These are phyloP conservation scores for Pampus argenteus DNA, from an alignment of 2,797 vertebrate genomes.

Conservation along the genomic window DNA sequence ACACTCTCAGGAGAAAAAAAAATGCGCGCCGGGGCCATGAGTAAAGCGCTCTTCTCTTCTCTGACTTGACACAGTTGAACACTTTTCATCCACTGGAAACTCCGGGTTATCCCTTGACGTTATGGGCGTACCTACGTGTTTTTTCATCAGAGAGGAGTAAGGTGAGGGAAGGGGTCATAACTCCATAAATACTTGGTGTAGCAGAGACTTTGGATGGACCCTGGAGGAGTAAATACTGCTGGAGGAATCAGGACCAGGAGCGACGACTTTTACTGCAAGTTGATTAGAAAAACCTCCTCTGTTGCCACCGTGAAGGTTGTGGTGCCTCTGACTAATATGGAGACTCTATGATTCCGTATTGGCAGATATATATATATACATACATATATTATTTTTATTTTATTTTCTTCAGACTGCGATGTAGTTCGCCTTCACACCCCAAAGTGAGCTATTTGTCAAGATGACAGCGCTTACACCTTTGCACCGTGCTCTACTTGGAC, in stretches of 20 bases:
- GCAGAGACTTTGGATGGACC: constrained; percentile 71
- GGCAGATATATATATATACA: constrained; percentile 36
- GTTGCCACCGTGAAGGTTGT: constrained; percentile 43
- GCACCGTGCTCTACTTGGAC: constrained; percentile 86
- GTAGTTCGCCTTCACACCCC: constrained; percentile 68
- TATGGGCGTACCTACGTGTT: constrained; percentile 78
- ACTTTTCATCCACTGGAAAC: constrained; percentile 67
- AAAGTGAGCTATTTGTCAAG: constrained; percentile 66
- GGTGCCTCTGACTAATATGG: constrained; percentile 54
- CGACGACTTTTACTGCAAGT: constrained; percentile 55
- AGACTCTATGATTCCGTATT: constrained; percentile 55
- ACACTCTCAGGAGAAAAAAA: constrained; percentile 49
- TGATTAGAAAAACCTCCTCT: constrained; percentile 29
- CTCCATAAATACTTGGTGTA: constrained; percentile 75
- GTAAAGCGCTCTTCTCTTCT: not conserved
- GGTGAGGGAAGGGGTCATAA: constrained; percentile 77
- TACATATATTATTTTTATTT: too few species aligned
- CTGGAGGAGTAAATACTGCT: constrained; percentile 55
- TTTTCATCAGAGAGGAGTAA: constrained; percentile 73
- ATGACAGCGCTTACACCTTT: constrained; percentile 83
- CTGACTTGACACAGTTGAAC: constrained; percentile 47
- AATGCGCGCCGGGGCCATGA: constrained; percentile 56
- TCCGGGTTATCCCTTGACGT: constrained; percentile 55
- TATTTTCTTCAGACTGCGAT: constrained; percentile 62
- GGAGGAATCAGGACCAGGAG: constrained; percentile 51